These are phyloP conservation scores for Eupristina koningsbergeri DNA, from an alignment of 1,140 invertebrate species.

Conservation along the genomic window DNA sequence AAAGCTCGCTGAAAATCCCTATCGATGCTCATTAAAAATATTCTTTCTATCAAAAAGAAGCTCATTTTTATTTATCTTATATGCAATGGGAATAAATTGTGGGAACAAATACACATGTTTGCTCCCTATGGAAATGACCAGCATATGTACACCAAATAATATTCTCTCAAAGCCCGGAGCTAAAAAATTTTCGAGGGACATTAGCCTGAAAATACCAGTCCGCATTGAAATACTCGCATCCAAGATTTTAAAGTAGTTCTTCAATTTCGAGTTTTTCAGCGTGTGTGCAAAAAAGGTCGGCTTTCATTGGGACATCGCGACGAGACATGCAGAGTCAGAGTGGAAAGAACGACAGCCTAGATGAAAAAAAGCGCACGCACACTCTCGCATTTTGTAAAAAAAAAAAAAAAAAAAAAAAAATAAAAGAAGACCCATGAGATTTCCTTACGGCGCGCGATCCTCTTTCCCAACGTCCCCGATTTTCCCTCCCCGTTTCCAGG, in stretches of 20 bases:
- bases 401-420: too few species aligned
- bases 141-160: too few species aligned
- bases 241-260: neutral
- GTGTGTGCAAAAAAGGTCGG: neutral
- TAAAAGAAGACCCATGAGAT: slow-evolving; percentile 16
- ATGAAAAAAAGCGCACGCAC: slow-evolving; percentile 2
- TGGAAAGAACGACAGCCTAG: neutral
- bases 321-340: neutral
- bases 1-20: too few species aligned
- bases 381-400: neutral
- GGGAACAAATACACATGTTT: too few species aligned
- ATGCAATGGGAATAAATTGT: neutral
- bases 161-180: too few species aligned
- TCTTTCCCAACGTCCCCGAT: neutral
- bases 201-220: too few species aligned
- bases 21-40: too few species aligned
- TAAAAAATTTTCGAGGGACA: too few species aligned
- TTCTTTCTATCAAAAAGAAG: neutral
- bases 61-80: too few species aligned
- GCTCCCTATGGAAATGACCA: too few species aligned
- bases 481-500: neutral
- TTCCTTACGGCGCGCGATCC: slow-evolving; percentile 10
- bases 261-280: neutral
- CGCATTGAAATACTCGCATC: too few species aligned
- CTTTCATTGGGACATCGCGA: slow-evolving; percentile 16